These are phyloP conservation scores for Karalla daura DNA, from an alignment of 2,797 vertebrate species.

Conservation along the genomic window DNA sequence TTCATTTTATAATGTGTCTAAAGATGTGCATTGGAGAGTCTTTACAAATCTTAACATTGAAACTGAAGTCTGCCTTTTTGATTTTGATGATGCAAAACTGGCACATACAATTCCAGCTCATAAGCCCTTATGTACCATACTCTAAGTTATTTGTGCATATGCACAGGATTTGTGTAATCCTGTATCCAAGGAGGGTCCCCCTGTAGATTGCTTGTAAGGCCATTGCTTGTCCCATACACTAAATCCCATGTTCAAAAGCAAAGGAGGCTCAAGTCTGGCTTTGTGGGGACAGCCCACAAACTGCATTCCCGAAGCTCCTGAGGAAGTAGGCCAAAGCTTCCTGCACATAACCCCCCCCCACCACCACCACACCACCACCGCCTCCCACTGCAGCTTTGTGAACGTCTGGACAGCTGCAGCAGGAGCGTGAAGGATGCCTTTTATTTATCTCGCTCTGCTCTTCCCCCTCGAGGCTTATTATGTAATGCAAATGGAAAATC, in stretches of 20 bases:
- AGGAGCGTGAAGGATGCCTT: conserved; percentile 18
- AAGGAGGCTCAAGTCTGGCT: conserved; percentile 53
- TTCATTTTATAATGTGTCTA: no score
- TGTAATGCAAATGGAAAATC: background rate
- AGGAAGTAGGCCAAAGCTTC: conserved; percentile 76
- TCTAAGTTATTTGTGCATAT: conserved; percentile 9
- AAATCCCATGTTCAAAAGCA: conserved; percentile 58
- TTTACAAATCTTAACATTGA: no score
- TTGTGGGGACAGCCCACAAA: conserved; percentile 58
- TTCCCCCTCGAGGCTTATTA: background rate
- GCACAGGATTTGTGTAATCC: conserved; percentile 40
- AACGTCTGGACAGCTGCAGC: conserved; percentile 43
- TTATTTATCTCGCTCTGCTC: background rate
- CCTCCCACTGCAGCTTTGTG: conserved; percentile 26
- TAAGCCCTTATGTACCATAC: background rate
- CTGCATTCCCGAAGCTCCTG: conserved; percentile 72
- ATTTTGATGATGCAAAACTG: background rate
- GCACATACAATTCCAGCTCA: background rate
- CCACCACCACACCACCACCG: background rate
- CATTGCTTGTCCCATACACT: conserved; percentile 13
- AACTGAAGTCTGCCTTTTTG: background rate
- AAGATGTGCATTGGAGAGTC: no score
- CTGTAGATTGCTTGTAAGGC: conserved; percentile 27
- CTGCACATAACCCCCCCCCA: conserved; percentile 45
- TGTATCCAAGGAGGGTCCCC: conserved; percentile 16